Evolutionary conservation across 2,888 invertebrate species (phyloP).

Genomic region (Eupithecia tripunctaria): DNA sequence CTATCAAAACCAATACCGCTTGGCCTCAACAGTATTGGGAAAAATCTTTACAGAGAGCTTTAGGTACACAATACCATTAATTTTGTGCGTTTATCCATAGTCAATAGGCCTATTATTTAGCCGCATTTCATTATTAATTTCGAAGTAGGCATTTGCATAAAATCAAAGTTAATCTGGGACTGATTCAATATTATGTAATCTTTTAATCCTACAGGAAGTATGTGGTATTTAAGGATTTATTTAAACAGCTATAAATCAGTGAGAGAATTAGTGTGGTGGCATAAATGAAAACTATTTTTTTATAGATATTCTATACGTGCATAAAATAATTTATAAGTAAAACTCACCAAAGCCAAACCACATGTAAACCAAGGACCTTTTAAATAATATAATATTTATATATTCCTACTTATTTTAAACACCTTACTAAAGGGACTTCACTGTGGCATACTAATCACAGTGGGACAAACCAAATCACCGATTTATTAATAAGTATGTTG

Average conservation of each 20-base stretch:
- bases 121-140: neutral
- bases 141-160: neutral
- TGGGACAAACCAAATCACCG: too few relatives aligned
- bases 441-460: too few relatives aligned
- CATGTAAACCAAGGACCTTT: neutral
- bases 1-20: too few relatives aligned
- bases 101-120: neutral
- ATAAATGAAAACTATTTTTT: neutral
- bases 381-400: neutral
- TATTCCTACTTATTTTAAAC: neutral
- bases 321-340: neutral
- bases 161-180: neutral
- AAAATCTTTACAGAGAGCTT: too few relatives aligned
- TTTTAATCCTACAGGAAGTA: neutral
- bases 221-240: neutral
- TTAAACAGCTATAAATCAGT: neutral
- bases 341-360: too few relatives aligned
- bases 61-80: neutral
- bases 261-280: neutral
- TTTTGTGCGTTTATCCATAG: neutral
- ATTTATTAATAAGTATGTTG: too few relatives aligned
- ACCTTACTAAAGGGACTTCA: neutral
- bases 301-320: neutral
- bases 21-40: too few relatives aligned
- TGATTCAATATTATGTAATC: constrained; percentile 1